These are phyloP conservation scores for Pseudochaenichthys georgianus DNA, from an alignment of 2,797 vertebrate species.

Conservation along the genomic window DNA sequence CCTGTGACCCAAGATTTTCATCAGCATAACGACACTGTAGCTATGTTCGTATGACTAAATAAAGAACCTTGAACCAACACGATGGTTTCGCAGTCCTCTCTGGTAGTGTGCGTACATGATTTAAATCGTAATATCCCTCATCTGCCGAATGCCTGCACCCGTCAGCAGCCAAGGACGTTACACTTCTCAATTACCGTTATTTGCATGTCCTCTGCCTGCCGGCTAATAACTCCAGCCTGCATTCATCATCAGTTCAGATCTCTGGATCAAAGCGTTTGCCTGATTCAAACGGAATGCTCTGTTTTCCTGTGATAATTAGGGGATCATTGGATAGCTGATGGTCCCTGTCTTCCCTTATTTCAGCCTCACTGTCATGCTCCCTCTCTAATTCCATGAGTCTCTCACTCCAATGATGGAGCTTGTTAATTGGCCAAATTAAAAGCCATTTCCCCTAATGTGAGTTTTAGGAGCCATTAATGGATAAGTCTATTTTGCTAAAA, in stretches of 20 bases:
- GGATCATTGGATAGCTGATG: conserved; percentile 17
- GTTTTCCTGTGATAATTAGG: conserved; percentile 34
- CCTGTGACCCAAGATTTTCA: too few relatives aligned
- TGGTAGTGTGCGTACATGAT: conserved; percentile 49
- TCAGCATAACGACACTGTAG: too few relatives aligned
- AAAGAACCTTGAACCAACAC: conserved; percentile 5
- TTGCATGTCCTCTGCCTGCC: conserved; percentile 40
- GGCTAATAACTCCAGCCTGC: conserved; percentile 32
- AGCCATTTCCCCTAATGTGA: conserved; percentile 66
- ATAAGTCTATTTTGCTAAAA: conserved; percentile 50
- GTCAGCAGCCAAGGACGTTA: conserved; percentile 58
- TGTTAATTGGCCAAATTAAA: conserved; percentile 78
- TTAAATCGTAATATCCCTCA: conserved; percentile 66
- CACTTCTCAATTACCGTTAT: conserved; percentile 42
- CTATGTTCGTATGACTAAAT: too few relatives aligned
- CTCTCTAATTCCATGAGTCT: conserved; percentile 25
- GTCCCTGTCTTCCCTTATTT: conserved; percentile 2
- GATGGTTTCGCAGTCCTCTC: conserved; percentile 45
- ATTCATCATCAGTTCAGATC: conserved; percentile 36
- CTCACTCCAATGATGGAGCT: conserved; percentile 25
- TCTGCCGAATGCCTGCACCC: conserved; percentile 52
- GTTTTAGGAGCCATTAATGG: conserved; percentile 62
- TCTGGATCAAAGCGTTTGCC: conserved; percentile 16
- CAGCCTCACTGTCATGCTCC: background rate
- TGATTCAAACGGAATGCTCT: conserved; percentile 14